Conservation (phyloP, 1,140 invertebrate genomes). For the Trichogramma pretiosum region DNA sequence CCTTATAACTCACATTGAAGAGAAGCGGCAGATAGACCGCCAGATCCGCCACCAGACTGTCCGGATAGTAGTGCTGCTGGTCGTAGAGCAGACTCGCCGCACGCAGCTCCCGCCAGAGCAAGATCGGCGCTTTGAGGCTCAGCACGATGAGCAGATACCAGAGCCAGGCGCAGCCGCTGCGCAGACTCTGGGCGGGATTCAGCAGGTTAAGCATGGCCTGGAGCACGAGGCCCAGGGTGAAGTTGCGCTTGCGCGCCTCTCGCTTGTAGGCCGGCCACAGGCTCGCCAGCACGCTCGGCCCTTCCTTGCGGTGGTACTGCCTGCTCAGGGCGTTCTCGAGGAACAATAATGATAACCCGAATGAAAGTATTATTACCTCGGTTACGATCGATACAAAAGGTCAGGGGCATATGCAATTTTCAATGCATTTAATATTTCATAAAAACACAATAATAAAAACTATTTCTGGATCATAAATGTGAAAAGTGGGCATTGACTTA, state of each 20-base stretch:
- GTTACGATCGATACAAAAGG: too few relatives aligned
- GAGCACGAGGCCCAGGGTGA: slow-evolving; percentile 21
- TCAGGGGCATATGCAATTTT: too few relatives aligned
- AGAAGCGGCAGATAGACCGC: slow-evolving; percentile 51
- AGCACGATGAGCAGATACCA: slow-evolving; percentile 31
- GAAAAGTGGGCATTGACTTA: too few relatives aligned
- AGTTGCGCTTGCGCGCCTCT: slow-evolving; percentile 34
- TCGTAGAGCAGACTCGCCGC: slow-evolving; percentile 34
- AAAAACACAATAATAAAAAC: too few relatives aligned
- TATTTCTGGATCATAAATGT: too few relatives aligned
- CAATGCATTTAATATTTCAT: too few relatives aligned
- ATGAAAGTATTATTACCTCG: too few relatives aligned
- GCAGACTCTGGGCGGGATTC: slow-evolving; percentile 28
- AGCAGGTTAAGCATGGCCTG: slow-evolving; percentile 25
- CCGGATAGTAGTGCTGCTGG: slow-evolving; percentile 38
- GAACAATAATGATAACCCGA: too few relatives aligned
- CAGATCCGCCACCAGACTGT: slow-evolving; percentile 35
- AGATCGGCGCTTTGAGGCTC: slow-evolving; percentile 31
- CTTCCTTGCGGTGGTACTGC: slow-evolving; percentile 29
- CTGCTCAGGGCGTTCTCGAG: slow-evolving; percentile 12
- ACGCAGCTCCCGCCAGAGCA: slow-evolving; percentile 30
- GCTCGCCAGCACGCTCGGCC: slow-evolving; percentile 10
- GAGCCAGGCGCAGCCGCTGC: slow-evolving; percentile 19
- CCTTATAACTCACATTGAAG: slow-evolving; percentile 31
- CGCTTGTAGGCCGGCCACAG: slow-evolving; percentile 22